Evolutionary conservation across 2,888 invertebrate genomes (phyloP).

Genomic region (Aphrophora alni): DNA sequence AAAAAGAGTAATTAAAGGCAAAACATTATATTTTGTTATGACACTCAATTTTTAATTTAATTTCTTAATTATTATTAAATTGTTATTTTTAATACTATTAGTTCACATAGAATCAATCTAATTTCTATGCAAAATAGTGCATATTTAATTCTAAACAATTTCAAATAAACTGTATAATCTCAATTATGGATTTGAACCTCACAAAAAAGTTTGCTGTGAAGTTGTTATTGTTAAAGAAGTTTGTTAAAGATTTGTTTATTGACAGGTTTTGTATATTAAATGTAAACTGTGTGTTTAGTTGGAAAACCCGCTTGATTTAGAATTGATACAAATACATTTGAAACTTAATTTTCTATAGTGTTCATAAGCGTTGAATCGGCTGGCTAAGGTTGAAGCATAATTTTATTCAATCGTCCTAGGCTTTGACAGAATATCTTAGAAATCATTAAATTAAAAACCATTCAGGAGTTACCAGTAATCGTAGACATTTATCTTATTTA

Average conservation of each 20-base stretch:
- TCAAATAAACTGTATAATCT: background rate
- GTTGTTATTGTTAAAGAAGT: slow-evolving; percentile 30
- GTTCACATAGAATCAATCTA: too few species aligned
- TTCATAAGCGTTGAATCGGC: slow-evolving; percentile 26
- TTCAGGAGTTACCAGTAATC: slow-evolving; percentile 47
- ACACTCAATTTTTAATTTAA: too few species aligned
- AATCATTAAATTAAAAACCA: slow-evolving; percentile 46
- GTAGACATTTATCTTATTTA: slow-evolving; percentile 49
- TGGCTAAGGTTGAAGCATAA: slow-evolving; percentile 41
- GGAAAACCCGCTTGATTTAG: slow-evolving; percentile 19
- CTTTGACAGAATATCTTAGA: slow-evolving; percentile 46
- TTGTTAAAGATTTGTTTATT: slow-evolving; percentile 13
- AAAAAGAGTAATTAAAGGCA: too few species aligned
- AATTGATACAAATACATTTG: slow-evolving; percentile 45
- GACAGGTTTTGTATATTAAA: slow-evolving; percentile 20
- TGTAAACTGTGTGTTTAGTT: slow-evolving; percentile 24
- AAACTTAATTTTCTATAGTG: slow-evolving; percentile 48
- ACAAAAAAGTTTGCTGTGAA: background rate
- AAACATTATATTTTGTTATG: too few species aligned
- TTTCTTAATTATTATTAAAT: too few species aligned
- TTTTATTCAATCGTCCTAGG: slow-evolving; percentile 47
- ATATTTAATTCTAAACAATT: background rate
- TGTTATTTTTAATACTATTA: too few species aligned
- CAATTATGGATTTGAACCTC: background rate
- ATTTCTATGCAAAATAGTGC: too few species aligned